Conservation (phyloP, 2,888 invertebrate genomes). For the Perdita meconis region DNA sequence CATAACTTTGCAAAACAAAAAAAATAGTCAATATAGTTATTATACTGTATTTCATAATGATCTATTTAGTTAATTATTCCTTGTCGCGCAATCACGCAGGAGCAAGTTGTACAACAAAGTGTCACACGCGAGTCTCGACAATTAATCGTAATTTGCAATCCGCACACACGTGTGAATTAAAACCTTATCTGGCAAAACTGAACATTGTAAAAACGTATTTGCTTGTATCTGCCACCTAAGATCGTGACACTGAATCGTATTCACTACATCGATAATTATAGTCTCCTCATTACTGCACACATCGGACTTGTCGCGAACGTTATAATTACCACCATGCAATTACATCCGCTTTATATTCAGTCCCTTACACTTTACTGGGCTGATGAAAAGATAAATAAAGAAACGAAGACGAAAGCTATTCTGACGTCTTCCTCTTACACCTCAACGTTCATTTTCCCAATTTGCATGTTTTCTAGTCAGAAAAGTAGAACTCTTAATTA, state of each 20-base stretch:
- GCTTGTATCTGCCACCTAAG: constrained; percentile 12
- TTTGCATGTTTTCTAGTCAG: no score
- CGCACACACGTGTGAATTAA: neutral
- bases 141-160: constrained; percentile 21
- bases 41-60: no score
- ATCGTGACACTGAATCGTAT: constrained; percentile 25
- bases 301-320: neutral
- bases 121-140: constrained; percentile 5
- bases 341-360: neutral
- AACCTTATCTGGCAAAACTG: constrained; percentile 6
- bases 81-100: no score
- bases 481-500: no score
- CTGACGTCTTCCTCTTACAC: no score
- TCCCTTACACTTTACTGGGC: no score
- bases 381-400: no score
- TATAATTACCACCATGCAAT: neutral
- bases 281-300: constrained; percentile 19
- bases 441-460: no score
- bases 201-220: constrained; percentile 1
- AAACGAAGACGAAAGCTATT: no score
- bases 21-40: no score
- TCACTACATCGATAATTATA: constrained; percentile 27
- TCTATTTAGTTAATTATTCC: no score
- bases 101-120: neutral
- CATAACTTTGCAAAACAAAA: no score